Percentiles rank a stretch among this genome's conserved stretches.
Evolutionary conservation across 2,113 vertebrate genomes (phyloP).

Genomic region (Ciconia maguari): DNA sequence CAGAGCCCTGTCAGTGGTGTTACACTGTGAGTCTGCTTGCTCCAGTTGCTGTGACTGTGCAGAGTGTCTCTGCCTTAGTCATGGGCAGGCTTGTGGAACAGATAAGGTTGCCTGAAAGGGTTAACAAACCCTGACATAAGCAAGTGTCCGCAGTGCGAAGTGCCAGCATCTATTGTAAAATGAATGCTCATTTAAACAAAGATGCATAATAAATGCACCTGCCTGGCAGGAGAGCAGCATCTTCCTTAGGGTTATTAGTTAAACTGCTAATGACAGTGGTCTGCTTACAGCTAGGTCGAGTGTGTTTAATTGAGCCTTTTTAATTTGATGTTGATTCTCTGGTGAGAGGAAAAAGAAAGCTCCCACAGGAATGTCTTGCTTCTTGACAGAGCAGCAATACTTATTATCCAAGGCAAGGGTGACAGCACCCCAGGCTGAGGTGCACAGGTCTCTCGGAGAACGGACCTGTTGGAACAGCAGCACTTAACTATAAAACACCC

Average conservation of each 20-base stretch:
- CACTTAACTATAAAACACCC: not conserved
- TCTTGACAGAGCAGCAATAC: not conserved
- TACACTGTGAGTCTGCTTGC: not conserved
- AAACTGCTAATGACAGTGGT: not conserved
- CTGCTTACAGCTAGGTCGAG: not conserved
- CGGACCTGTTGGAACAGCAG: not conserved
- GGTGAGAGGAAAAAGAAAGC: slow-evolving; percentile 9
- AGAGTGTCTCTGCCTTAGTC: not conserved
- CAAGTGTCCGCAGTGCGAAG: not conserved
- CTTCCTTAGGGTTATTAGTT: not conserved
- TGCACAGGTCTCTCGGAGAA: not conserved
- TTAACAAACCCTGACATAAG: not conserved
- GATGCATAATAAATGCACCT: not conserved
- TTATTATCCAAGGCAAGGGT: not conserved
- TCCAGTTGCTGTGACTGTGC: not conserved
- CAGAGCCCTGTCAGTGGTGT: not conserved
- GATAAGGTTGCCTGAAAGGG: not conserved
- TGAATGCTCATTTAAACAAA: not conserved
- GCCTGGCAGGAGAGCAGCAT: not conserved
- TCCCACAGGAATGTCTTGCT: not conserved
- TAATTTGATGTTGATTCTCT: slow-evolving; percentile 34
- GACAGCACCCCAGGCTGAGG: not conserved
- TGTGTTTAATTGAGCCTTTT: slow-evolving; percentile 4
- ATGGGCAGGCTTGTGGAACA: not conserved
- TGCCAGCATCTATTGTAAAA: not conserved